Conservation (phyloP, 2,113 vertebrate species). For the Himantopus leucocephalus region DNA sequence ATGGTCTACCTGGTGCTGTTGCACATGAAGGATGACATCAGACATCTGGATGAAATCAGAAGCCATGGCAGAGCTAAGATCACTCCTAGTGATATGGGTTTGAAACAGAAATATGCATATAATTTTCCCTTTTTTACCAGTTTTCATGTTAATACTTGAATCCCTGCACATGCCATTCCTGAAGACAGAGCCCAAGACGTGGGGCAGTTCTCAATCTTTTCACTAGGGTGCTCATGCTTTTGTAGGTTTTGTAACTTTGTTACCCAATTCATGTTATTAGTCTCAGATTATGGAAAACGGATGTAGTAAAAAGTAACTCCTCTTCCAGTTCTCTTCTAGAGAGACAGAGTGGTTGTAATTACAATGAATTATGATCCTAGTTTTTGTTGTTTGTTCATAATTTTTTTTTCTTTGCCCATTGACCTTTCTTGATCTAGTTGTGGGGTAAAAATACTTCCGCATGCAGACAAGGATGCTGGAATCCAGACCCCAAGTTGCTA, state of each 20-base stretch:
- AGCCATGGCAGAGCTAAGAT: background rate
- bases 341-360: background rate
- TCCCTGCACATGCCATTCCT: background rate
- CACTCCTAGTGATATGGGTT: background rate
- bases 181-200: background rate
- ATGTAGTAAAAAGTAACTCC: background rate
- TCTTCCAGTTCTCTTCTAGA: background rate
- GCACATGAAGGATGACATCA: background rate
- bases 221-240: background rate
- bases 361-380: background rate
- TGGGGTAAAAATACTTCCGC: background rate
- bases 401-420: background rate
- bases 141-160: background rate
- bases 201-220: background rate
- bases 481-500: background rate
- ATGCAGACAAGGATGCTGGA: background rate
- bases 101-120: background rate
- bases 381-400: background rate
- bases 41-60: background rate
- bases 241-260: background rate
- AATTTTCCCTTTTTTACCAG: background rate
- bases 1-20: background rate
- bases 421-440: background rate
- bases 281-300: background rate
- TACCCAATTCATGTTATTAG: background rate